Evolutionary conservation across 2,113 vertebrate genomes (phyloP).

Genomic region (Percina caprodes): DNA sequence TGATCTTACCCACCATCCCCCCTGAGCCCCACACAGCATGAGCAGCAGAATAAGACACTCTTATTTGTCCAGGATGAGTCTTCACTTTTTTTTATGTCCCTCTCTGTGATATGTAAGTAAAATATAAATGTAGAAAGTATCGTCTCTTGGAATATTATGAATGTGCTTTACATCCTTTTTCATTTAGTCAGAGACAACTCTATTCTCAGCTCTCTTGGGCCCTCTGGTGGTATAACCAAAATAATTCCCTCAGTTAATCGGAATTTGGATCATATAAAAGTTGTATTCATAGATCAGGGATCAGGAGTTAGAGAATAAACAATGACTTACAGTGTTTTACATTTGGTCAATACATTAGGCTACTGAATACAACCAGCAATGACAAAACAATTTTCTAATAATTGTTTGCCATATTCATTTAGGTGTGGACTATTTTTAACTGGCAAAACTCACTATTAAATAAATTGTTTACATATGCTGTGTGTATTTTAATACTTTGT

Average conservation of each 20-base stretch:
- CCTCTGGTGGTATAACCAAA: constrained; percentile 39
- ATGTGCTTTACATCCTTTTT: not conserved
- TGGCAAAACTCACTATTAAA: not conserved
- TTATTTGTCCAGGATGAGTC: not conserved
- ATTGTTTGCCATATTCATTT: not conserved
- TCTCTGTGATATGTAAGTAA: not conserved
- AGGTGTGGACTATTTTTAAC: not conserved
- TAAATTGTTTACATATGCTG: not conserved
- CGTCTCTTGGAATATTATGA: not conserved
- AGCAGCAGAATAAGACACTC: not conserved
- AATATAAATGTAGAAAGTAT: not conserved
- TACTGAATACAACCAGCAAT: not conserved
- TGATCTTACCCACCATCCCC: not conserved
- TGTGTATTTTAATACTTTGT: not conserved
- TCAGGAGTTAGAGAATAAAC: not conserved
- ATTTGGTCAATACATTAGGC: not conserved
- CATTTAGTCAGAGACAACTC: not conserved
- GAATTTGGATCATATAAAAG: not conserved
- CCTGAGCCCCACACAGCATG: not conserved
- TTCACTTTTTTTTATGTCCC: not conserved
- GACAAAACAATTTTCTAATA: not conserved
- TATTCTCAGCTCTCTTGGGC: constrained; percentile 24
- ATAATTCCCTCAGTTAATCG: not conserved
- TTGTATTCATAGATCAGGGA: not conserved
- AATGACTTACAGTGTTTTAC: not conserved